Evolutionary conservation across 2,113 vertebrate genomes (phyloP).

Genomic region (Prunella fulvescens): DNA sequence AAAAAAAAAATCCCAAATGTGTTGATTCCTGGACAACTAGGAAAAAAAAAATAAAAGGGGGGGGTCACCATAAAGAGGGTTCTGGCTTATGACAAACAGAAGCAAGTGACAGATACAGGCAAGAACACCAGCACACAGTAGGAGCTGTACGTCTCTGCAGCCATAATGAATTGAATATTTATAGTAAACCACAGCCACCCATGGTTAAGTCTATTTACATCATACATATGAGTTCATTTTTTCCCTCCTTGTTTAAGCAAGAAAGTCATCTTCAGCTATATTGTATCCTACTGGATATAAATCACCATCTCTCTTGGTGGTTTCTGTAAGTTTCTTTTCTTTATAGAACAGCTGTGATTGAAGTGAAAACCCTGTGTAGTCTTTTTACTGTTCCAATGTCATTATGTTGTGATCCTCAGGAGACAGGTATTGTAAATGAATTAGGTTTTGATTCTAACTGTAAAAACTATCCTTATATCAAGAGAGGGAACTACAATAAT

Average conservation of each 20-base stretch:
- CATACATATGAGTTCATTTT: constrained; percentile 69
- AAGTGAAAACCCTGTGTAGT: constrained; percentile 46
- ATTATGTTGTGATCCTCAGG: constrained; percentile 69
- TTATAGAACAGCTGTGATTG: constrained; percentile 59
- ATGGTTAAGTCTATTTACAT: constrained; percentile 67
- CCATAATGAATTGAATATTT: constrained; percentile 59
- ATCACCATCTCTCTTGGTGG: constrained; percentile 68
- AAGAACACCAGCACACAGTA: constrained; percentile 30
- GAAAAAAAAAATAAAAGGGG: rapidly evolving
- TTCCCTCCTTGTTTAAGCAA: constrained; percentile 70
- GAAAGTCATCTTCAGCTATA: constrained; percentile 69
- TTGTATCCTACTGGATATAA: constrained; percentile 64
- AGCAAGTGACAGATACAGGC: constrained; percentile 33
- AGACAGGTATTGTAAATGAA: constrained; percentile 69
- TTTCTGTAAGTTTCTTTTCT: constrained; percentile 63
- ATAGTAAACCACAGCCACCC: constrained; percentile 62
- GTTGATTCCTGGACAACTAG: constrained; percentile 28
- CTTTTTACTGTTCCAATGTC: constrained; percentile 68
- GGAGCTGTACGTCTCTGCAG: constrained; percentile 34
- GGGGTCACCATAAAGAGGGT: neutral
- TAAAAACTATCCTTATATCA: constrained; percentile 60
- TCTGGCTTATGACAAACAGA: constrained; percentile 55
- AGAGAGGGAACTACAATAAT: constrained; percentile 52
- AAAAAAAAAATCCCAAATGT: constrained; percentile 13
- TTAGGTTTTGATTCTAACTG: constrained; percentile 68